These are phyloP conservation scores for Spodoptera exigua DNA, from an alignment of 2,888 invertebrate genomes.

Conservation along the genomic window DNA sequence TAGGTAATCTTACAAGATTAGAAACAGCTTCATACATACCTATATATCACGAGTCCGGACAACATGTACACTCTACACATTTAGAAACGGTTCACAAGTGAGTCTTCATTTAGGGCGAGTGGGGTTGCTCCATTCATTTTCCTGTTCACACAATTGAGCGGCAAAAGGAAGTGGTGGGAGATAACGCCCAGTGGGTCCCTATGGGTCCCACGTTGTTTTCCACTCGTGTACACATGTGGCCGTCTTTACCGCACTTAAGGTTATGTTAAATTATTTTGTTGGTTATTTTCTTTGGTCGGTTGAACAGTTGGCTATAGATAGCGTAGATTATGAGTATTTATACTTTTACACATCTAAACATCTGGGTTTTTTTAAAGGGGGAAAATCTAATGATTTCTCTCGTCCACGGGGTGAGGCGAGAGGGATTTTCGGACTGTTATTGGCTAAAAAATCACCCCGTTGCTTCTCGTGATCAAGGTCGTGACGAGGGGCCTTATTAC, in stretches of 20 bases:
- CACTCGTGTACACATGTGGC: constrained; percentile 49
- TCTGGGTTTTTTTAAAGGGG: too few species aligned
- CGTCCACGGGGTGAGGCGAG: too few species aligned
- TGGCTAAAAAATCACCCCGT: too few species aligned
- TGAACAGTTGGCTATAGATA: too few species aligned
- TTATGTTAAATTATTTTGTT: constrained; percentile 24
- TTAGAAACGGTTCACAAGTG: constrained; percentile 43
- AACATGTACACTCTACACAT: constrained; percentile 38
- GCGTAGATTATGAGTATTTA: too few species aligned
- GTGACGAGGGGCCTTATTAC: too few species aligned
- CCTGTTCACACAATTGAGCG: constrained; percentile 63
- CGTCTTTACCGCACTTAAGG: constrained; percentile 31
- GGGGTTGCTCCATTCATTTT: constrained; percentile 52
- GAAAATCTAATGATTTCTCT: too few species aligned
- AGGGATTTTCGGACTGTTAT: too few species aligned
- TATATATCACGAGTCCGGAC: constrained; percentile 15
- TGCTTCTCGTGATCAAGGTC: too few species aligned
- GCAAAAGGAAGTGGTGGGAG: constrained; percentile 68
- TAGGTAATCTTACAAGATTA: neutral
- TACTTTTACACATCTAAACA: too few species aligned
- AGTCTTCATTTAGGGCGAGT: constrained; percentile 53
- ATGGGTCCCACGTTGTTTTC: constrained; percentile 49
- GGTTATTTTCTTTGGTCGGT: constrained; percentile 22
- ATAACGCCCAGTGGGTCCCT: constrained; percentile 58
- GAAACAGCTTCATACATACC: neutral